Conservation (phyloP, 2,797 vertebrate genomes). For the Corythornis leucogaster region DNA sequence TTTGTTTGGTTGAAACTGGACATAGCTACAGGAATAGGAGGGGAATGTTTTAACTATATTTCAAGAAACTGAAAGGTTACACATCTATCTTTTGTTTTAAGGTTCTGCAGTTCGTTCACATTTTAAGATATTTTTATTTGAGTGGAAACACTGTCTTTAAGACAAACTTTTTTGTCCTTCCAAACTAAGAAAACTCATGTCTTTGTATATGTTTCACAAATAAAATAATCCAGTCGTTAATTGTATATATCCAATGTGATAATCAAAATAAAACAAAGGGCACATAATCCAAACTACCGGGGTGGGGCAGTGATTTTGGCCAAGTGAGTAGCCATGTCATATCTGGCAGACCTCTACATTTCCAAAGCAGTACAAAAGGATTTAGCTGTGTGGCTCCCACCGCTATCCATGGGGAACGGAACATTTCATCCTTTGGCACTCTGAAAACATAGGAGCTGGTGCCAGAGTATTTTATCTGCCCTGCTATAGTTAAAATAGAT, state of each 20-base stretch:
- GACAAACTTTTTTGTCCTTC: background rate
- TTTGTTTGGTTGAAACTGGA: conserved; percentile 41
- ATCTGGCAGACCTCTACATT: conserved; percentile 55
- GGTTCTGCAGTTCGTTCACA: conserved; percentile 47
- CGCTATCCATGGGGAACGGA: background rate
- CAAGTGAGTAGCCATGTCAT: conserved; percentile 41
- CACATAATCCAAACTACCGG: conserved; percentile 40
- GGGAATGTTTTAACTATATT: conserved; percentile 38
- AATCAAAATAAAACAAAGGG: conserved; percentile 49
- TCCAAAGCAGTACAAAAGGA: conserved; percentile 61
- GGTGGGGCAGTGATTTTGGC: conserved; percentile 38
- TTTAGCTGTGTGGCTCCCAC: conserved; percentile 39
- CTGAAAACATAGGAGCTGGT: conserved; percentile 45
- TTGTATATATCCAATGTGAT: conserved; percentile 42
- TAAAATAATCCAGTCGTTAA: conserved; percentile 42
- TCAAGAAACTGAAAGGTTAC: conserved; percentile 45
- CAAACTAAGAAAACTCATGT: conserved; percentile 56
- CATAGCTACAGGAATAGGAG: conserved; percentile 7
- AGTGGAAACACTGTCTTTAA: background rate
- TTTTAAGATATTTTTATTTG: background rate
- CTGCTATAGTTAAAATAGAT: conserved; percentile 63
- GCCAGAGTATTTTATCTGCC: conserved; percentile 56
- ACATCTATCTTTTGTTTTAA: conserved; percentile 13
- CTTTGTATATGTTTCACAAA: conserved; percentile 43
- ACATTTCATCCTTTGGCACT: conserved; percentile 49